These are phyloP conservation scores for Notarius quadriscutis DNA, from an alignment of 2,113 vertebrate species.

Conservation along the genomic window DNA sequence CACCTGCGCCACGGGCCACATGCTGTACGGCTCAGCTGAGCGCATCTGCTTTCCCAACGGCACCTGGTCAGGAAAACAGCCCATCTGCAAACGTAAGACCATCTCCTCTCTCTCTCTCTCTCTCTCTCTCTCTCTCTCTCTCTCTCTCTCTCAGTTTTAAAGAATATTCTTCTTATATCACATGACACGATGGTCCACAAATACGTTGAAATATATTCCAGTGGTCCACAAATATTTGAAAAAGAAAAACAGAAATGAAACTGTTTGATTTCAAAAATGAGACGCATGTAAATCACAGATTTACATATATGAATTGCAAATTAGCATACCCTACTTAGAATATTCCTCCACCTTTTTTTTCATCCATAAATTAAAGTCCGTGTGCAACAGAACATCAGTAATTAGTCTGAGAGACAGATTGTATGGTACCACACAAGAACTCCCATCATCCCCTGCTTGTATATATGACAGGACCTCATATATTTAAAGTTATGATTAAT, in stretches of 20 bases:
- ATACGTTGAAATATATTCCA: too few relatives aligned
- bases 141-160: too few relatives aligned
- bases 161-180: too few relatives aligned
- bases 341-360: background rate
- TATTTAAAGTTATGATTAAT: background rate
- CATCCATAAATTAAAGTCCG: background rate
- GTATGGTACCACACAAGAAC: background rate
- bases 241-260: too few relatives aligned
- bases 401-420: background rate
- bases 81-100: conserved; percentile 92
- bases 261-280: background rate
- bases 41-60: conserved; percentile 91
- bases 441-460: background rate
- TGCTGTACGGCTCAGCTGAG: conserved; percentile 90
- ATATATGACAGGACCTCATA: background rate
- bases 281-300: background rate
- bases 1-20: conserved; percentile 87
- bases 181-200: too few relatives aligned
- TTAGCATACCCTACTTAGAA: background rate
- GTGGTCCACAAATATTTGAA: too few relatives aligned
- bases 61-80: conserved; percentile 94
- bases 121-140: too few relatives aligned
- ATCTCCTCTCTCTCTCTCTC: too few relatives aligned
- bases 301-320: background rate
- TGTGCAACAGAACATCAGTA: background rate